Conservation (phyloP, 1,140 invertebrate species). For the Glossosoma conforme region DNA sequence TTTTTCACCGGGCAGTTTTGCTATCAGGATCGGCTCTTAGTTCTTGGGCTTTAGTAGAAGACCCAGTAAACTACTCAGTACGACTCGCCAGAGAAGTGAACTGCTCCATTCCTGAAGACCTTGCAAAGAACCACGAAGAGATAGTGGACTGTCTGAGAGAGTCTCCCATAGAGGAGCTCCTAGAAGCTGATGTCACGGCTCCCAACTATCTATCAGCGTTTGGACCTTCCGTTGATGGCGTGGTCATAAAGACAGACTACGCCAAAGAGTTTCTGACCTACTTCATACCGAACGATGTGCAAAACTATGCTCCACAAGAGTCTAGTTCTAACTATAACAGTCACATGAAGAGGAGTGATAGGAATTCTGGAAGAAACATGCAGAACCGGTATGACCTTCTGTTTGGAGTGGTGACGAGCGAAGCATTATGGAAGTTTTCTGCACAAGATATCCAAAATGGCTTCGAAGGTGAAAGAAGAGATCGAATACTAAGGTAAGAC, state of each 20-base stretch:
- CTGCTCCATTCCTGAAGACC: constrained; percentile 76
- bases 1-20: constrained; percentile 87
- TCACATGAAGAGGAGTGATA: constrained; percentile 51
- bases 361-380: constrained; percentile 39
- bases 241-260: constrained; percentile 76
- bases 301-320: constrained; percentile 52
- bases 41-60: constrained; percentile 88
- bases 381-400: constrained; percentile 71
- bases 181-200: constrained; percentile 71
- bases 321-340: constrained; percentile 40
- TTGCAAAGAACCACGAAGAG: constrained; percentile 70
- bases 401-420: constrained; percentile 80
- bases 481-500: constrained; percentile 71
- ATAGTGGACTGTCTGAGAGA: constrained; percentile 79
- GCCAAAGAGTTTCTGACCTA: constrained; percentile 69
- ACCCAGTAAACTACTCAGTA: constrained; percentile 79
- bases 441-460: constrained; percentile 80
- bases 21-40: constrained; percentile 90
- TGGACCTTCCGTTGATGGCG: constrained; percentile 80
- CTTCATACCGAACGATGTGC: constrained; percentile 61
- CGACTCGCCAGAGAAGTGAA: constrained; percentile 79
- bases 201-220: constrained; percentile 82
- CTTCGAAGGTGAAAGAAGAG: constrained; percentile 84
- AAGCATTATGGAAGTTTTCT: constrained; percentile 78
- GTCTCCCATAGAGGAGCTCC: constrained; percentile 69